Evolutionary conservation across 92 coral and sea anemone species (phyloP).

Genomic region (Porites divaricata): DNA sequence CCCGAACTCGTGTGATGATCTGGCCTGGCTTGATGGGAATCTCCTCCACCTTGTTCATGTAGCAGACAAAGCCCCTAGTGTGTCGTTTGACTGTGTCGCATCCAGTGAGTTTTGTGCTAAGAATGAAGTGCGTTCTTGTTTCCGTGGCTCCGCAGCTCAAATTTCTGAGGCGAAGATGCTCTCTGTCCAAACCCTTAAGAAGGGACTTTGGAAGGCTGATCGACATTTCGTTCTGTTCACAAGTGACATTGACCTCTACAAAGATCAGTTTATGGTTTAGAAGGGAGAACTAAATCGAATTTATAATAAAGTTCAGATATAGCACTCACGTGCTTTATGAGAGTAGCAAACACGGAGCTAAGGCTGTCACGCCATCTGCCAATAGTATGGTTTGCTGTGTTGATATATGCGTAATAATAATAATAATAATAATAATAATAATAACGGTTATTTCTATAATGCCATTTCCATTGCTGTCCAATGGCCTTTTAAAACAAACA

Average conservation of each 20-base stretch:
- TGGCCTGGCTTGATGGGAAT: too few species aligned
- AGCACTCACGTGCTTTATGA: too few species aligned
- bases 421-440: too few species aligned
- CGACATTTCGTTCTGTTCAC: slow-evolving; percentile 20
- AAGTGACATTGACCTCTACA: slow-evolving; percentile 20
- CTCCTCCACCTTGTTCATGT: not conserved
- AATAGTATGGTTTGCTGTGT: not conserved
- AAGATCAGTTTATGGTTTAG: too few species aligned
- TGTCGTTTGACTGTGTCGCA: slow-evolving; percentile 6
- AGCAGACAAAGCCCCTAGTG: not conserved
- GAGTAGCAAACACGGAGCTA: too few species aligned
- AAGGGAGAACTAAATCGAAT: too few species aligned
- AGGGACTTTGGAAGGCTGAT: slow-evolving; percentile 21
- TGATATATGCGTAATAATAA: not conserved
- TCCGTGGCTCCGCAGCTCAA: slow-evolving; percentile 25
- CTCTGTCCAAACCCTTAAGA: slow-evolving; percentile 16
- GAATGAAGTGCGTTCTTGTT: not conserved
- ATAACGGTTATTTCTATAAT: too few species aligned
- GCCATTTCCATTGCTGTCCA: too few species aligned
- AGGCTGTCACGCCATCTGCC: too few species aligned
- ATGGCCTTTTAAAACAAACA: too few species aligned
- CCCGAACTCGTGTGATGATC: too few species aligned
- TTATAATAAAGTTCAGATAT: too few species aligned
- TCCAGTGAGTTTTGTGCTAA: not conserved
- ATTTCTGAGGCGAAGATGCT: slow-evolving; percentile 22